Evolutionary conservation across 1,140 invertebrate genomes (phyloP).

Genomic region (Thaumatotibia leucotreta): DNA sequence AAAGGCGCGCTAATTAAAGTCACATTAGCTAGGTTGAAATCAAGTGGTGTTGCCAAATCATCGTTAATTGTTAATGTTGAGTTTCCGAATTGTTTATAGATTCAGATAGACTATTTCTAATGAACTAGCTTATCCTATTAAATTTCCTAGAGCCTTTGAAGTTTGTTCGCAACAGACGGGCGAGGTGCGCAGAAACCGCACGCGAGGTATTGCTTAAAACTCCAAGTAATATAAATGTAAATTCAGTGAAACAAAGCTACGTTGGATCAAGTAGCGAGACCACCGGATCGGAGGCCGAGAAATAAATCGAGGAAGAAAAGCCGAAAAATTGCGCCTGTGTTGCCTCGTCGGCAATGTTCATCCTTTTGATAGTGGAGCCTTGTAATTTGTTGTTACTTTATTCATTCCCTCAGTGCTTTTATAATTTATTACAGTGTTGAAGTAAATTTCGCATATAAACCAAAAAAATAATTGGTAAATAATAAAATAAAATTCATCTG

Average conservation of each 20-base stretch:
- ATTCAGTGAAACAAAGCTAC: conserved; percentile 33
- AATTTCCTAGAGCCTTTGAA: conserved; percentile 6
- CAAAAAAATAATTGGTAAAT: too few relatives aligned
- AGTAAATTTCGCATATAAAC: too few relatives aligned
- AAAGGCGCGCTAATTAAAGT: too few relatives aligned
- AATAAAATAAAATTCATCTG: too few relatives aligned
- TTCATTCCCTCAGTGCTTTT: too few relatives aligned
- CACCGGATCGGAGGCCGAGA: not conserved
- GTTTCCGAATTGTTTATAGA: not conserved
- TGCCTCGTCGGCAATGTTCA: not conserved
- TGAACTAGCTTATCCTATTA: conserved; percentile 11
- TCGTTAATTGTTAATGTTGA: too few relatives aligned
- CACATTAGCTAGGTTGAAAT: too few relatives aligned
- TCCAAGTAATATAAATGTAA: conserved; percentile 45
- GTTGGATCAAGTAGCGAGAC: conserved; percentile 22
- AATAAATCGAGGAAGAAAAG: not conserved
- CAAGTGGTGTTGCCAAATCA: not conserved
- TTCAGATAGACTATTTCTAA: not conserved
- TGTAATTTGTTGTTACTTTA: too few relatives aligned
- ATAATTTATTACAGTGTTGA: too few relatives aligned
- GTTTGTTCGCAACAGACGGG: not conserved
- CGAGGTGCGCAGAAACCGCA: conserved; percentile 1
- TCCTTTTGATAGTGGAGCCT: too few relatives aligned
- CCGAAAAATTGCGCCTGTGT: not conserved
- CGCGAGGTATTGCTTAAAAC: conserved; percentile 37